Evolutionary conservation across 2,888 invertebrate species (phyloP), one percentile per base, ranked within the genome.

Genomic region (Nomada ferruginata): DNA sequence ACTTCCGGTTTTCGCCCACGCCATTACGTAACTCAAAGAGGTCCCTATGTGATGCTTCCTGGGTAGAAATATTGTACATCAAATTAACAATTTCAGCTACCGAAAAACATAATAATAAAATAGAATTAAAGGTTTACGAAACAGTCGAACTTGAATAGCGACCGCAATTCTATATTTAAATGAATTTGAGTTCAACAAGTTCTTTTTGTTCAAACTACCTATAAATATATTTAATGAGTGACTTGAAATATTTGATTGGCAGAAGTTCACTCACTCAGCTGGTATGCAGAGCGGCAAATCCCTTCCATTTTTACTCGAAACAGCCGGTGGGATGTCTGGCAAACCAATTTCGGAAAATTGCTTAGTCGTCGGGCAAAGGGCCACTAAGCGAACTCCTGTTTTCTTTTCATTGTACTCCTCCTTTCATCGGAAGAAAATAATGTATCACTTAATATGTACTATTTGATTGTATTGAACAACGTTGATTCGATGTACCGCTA

Each of bases 361-460:
- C 65, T 79, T 85, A 18, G 79, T 84, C 2, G 91, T 85, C 0
- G 91, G 92, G 29, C 92, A 92, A 57, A 93, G 80, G 2, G 91
- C 84, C 11, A 92, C 85, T 36, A 93, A 79, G 44, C 92, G 89
- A 11, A 93, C 89, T 0, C 92, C 91, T 4, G 90, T 92, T 44
- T 85, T 61, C 11, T 89, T 86, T 3, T 69, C n/a, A 0, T 73
- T 63, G 23, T 84, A 76, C 2, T 80, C 36, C 76, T 44, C 85
- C 74, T 90, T 90, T 50, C 36, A n/a, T 50, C 15, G 36, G 3
- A 13, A 47, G 26, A 11, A 7, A 18, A 10, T 55, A 15, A 29
- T 4, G n/a, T 23, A 15, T 36, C 10, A 44, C 18, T 57, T 4
- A 7, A 18, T 23, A 13, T 15, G 1, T 26, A 44, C 0, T 15